Conservation (phyloP, 1,140 invertebrate species). For the Branchinecta lynchi region DNA sequence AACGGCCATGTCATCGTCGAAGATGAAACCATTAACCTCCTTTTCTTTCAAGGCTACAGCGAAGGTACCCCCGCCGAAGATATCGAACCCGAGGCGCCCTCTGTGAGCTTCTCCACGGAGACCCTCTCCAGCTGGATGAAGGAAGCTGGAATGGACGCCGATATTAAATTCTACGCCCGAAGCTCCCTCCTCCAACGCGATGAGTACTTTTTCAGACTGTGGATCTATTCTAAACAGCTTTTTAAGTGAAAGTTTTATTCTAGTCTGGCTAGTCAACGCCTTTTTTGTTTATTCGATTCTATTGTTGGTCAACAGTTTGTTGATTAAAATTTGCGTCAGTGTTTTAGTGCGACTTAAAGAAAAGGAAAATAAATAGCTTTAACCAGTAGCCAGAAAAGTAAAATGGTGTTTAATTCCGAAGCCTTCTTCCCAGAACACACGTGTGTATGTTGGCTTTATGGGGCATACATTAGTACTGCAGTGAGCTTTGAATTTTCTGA, state of each 20-base stretch:
- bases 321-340: slow-evolving; percentile 6
- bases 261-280: slow-evolving; percentile 1
- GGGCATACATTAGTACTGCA: too few relatives aligned
- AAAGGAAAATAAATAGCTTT: too few relatives aligned
- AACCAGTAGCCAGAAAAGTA: too few relatives aligned
- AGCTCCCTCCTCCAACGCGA: slow-evolving; percentile 60
- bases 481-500: too few relatives aligned
- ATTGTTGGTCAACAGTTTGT: neutral
- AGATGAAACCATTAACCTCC: too few relatives aligned
- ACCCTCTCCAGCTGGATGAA: slow-evolving; percentile 83
- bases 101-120: slow-evolving; percentile 61
- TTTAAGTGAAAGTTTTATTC: slow-evolving; percentile 43
- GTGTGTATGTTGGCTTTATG: too few relatives aligned
- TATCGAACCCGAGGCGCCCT: slow-evolving; percentile 46
- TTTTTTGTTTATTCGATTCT: neutral
- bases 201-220: slow-evolving; percentile 89
- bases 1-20: too few relatives aligned
- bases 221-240: slow-evolving; percentile 64
- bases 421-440: too few relatives aligned
- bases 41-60: neutral
- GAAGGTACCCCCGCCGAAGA: slow-evolving; percentile 20
- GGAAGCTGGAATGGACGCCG: slow-evolving; percentile 79
- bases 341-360: neutral
- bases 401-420: too few relatives aligned
- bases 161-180: slow-evolving; percentile 70